phyloP scores from a whole-genome alignment of 2,113 vertebrate species.

The Megalops atlanticus region DNA sequence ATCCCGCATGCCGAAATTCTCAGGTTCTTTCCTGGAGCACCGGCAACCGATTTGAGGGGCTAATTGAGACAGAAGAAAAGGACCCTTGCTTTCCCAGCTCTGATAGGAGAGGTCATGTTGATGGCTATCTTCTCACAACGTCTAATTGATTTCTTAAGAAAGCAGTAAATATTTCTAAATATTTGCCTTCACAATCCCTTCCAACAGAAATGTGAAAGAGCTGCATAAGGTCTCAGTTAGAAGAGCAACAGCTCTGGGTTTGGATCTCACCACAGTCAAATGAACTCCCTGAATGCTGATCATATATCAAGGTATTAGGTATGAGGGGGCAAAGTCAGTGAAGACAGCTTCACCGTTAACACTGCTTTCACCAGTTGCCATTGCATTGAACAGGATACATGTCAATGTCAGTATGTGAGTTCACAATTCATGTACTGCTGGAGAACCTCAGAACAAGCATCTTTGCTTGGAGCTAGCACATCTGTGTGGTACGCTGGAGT shows the following conservation, averaged over 20 bases:
- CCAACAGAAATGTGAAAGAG: no score
- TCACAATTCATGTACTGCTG: not conserved
- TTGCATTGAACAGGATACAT: not conserved
- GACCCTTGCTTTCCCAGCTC: not conserved
- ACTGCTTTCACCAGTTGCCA: not conserved
- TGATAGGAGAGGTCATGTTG: not conserved
- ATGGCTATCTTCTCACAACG: constrained; percentile 12
- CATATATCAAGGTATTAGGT: not conserved
- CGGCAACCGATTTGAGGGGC: constrained; percentile 2
- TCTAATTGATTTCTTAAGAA: not conserved
- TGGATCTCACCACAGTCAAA: not conserved
- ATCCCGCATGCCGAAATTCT: constrained; percentile 20
- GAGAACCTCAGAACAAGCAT: not conserved
- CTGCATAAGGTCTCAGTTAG: no score
- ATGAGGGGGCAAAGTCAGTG: not conserved
- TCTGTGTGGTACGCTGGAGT: not conserved
- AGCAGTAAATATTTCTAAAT: constrained; percentile 11
- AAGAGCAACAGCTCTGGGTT: no score
- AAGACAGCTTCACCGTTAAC: not conserved
- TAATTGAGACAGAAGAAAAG: not conserved
- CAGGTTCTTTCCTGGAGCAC: constrained; percentile 19
- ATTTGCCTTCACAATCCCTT: no score
- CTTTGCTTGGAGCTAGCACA: not conserved
- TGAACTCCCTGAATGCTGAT: not conserved
- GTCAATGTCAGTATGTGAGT: not conserved